Conservation (phyloP, 2,888 invertebrate genomes). For the Ischnus inquisitorius region DNA sequence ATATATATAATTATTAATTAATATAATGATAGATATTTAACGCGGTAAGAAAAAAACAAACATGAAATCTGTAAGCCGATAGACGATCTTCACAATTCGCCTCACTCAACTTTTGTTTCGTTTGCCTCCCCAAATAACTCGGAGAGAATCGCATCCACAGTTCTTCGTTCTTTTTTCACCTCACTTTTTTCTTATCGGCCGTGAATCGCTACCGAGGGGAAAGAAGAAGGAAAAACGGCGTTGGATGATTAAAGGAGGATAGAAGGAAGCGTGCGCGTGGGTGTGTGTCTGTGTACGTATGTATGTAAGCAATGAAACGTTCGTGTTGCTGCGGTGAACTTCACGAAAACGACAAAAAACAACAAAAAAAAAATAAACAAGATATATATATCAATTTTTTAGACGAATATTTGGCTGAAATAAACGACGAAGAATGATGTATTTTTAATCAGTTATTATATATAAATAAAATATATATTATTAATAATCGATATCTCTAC, state of each 20-base stretch:
- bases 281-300: slow-evolving; percentile 18
- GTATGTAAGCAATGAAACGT: slow-evolving; percentile 22
- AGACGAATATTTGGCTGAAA: slow-evolving; percentile 76
- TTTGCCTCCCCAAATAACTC: slow-evolving; percentile 15
- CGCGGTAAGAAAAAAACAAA: slow-evolving; percentile 73
- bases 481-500: slow-evolving; percentile 79
- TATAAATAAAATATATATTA: slow-evolving; percentile 75
- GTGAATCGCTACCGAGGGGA: slow-evolving; percentile 10
- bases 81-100: slow-evolving; percentile 56
- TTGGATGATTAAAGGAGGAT: slow-evolving; percentile 32
- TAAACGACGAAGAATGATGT: slow-evolving; percentile 77
- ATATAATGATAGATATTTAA: slow-evolving; percentile 81
- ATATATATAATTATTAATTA: slow-evolving; percentile 79
- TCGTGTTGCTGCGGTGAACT: slow-evolving; percentile 41
- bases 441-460: slow-evolving; percentile 82
- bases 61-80: slow-evolving; percentile 66
- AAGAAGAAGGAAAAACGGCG: slow-evolving; percentile 15
- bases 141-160: slow-evolving; percentile 4
- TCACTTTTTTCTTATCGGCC: slow-evolving; percentile 13
- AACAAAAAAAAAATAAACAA: slow-evolving; percentile 40
- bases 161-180: background rate
- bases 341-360: slow-evolving; percentile 49
- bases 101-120: slow-evolving; percentile 55
- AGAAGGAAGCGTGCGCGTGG: slow-evolving; percentile 11
- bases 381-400: slow-evolving; percentile 75